Evolutionary conservation across 1,140 invertebrate species (phyloP), one percentile per base, ranked within the genome.

Genomic region (Cydia amplana): DNA sequence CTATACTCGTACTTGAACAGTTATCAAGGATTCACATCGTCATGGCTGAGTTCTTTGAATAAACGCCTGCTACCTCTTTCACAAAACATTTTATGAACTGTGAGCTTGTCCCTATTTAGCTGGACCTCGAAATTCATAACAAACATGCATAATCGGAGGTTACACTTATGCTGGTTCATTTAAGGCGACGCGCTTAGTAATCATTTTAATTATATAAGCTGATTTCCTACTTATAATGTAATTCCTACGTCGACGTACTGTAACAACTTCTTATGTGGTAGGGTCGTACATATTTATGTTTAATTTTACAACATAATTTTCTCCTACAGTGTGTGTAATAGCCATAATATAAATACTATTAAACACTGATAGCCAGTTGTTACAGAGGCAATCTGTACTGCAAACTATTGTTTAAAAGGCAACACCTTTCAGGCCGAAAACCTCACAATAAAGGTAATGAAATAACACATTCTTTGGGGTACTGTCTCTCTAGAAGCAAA

Each of bases 221-320:
- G 20, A 23, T 60, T 60, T 60, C 55, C 55, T 60, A 60, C 55
- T 60, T 60, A 60, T 60, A 60, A 60, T 60, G 55, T 60, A 60
- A 60, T 60, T 12, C 55, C 55, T 60, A 60, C 55, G 1, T 23
- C 55, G 55, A 23, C 55, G 20, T 60, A 20, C 55, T 23, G 10
- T 23, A 23, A 51, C 16, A 51, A 60, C 55, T 23, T 60, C 18
- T 60, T 60, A 60, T n/a, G 55, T 60, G 55, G 55, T 32, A 32
- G 32, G 32, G 32, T n/a, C n/a, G n/a, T 23, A 60, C 51, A 7
- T 40, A 40, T 40, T 60, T 60, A 60, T 23, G n/a, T n/a, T 23
- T 60, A 20, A 60, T 60, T 23, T 60, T 60, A 60, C 20, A 60
- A 60, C 55, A 60, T 60, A 60, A 60, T 23, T 60, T 23, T 60